These are phyloP conservation scores for Cartodere bifasciata DNA, from an alignment of 2,888 invertebrate genomes.

Conservation along the genomic window DNA sequence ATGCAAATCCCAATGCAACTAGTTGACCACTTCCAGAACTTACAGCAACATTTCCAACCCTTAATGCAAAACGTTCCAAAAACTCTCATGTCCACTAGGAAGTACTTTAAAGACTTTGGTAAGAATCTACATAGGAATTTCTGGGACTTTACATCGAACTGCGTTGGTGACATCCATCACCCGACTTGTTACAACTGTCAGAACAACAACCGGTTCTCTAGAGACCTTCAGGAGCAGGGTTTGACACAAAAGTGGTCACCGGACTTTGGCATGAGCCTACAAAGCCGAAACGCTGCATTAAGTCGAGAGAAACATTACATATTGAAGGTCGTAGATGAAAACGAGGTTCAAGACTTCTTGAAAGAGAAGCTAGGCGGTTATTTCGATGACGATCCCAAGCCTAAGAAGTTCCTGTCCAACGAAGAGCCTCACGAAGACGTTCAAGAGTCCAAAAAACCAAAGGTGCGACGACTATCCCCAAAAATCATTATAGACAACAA, in stretches of 20 bases:
- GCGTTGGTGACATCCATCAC: too few relatives aligned
- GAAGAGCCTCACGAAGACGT: too few relatives aligned
- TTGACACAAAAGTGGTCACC: neutral
- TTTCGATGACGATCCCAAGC: constrained; percentile 6
- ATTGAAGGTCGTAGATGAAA: constrained; percentile 26
- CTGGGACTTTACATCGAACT: too few relatives aligned
- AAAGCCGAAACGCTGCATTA: neutral
- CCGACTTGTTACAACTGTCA: too few relatives aligned
- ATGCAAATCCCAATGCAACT: constrained; percentile 27
- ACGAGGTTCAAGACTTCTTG: constrained; percentile 25
- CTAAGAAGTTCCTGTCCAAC: too few relatives aligned
- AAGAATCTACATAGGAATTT: constrained; percentile 18
- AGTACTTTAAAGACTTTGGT: constrained; percentile 26
- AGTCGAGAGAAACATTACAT: constrained; percentile 28
- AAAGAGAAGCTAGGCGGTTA: constrained; percentile 22
- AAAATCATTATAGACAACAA: constrained; percentile 27
- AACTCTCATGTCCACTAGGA: constrained; percentile 24
- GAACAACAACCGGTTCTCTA: too few relatives aligned
- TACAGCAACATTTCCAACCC: constrained; percentile 24
- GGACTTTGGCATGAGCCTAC: neutral
- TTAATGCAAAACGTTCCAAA: constrained; percentile 26
- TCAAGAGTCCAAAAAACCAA: constrained; percentile 13
- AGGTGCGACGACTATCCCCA: constrained; percentile 24
- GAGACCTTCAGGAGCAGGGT: too few relatives aligned
- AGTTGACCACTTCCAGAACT: constrained; percentile 23